Percentiles rank a stretch among this genome's conserved stretches.
Conservation (phyloP, 2,797 vertebrate species). For the Fistularia commersonii region DNA sequence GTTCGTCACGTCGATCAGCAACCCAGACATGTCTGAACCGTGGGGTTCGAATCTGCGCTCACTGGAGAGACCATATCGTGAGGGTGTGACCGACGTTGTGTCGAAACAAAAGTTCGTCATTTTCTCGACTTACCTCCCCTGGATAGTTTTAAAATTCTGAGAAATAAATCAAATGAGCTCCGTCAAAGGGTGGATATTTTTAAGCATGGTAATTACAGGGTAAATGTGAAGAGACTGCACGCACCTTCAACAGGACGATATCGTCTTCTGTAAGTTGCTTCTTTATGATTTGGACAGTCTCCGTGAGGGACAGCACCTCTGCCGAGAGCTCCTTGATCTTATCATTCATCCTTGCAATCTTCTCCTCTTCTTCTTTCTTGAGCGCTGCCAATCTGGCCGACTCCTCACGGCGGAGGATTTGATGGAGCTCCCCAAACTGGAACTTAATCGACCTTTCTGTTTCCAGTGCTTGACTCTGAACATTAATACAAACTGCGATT, state of each 20-base stretch:
- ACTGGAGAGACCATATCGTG: conserved; percentile 3
- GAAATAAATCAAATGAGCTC: conserved; percentile 10
- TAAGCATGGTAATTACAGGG: neutral
- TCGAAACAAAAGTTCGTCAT: neutral
- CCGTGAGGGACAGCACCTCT: conserved; percentile 44
- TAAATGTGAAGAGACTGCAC: too few relatives aligned
- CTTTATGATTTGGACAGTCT: conserved; percentile 53
- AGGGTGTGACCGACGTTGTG: neutral
- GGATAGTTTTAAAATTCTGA: conserved; percentile 70
- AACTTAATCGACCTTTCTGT: conserved; percentile 58
- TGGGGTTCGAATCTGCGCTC: conserved; percentile 39
- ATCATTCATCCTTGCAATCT: conserved; percentile 43
- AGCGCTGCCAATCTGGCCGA: conserved; percentile 52
- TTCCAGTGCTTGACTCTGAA: conserved; percentile 53
- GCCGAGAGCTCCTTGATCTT: conserved; percentile 47
- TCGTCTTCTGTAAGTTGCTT: conserved; percentile 58
- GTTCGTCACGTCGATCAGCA: conserved; percentile 64
- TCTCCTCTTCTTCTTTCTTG: conserved; percentile 66
- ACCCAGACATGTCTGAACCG: conserved; percentile 51
- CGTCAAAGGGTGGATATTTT: neutral
- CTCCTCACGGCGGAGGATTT: conserved; percentile 64
- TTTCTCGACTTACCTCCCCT: conserved; percentile 58
- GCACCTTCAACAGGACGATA: conserved; percentile 59
- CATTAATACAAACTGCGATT: neutral
- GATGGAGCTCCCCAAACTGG: conserved; percentile 69